These are phyloP conservation scores for Willisornis vidua DNA, from an alignment of 2,113 vertebrate species.

Conservation along the genomic window DNA sequence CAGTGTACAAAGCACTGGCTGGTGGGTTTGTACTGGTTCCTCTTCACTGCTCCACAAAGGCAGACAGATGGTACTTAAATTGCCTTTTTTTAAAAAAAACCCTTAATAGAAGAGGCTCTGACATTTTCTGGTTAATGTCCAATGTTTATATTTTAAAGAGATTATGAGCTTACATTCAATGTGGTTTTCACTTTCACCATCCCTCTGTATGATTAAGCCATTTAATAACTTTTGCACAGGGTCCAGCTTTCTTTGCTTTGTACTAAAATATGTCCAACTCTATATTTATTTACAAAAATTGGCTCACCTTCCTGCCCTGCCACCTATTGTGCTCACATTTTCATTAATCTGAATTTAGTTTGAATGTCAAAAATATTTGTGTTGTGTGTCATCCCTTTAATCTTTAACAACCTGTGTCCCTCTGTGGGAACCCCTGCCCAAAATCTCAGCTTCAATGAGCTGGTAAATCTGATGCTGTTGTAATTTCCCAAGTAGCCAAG, in stretches of 20 bases:
- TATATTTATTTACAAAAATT: neutral
- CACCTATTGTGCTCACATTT: neutral
- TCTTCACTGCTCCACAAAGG: neutral
- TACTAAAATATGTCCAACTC: neutral
- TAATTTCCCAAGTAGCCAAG: neutral
- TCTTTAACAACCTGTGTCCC: neutral
- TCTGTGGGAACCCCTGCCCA: neutral
- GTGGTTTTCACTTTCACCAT: neutral
- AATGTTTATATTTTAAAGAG: neutral
- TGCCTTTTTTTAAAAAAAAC: neutral
- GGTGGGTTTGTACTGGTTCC: neutral
- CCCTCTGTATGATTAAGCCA: neutral
- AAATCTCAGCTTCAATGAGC: neutral
- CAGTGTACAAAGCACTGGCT: neutral
- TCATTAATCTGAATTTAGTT: neutral
- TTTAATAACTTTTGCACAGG: neutral
- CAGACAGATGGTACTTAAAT: constrained; percentile 15
- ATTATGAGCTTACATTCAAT: neutral
- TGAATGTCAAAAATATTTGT: neutral
- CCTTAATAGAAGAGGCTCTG: neutral
- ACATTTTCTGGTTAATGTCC: neutral
- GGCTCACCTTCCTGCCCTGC: neutral
- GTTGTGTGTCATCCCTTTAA: neutral
- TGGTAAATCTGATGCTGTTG: neutral
- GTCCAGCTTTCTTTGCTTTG: neutral